phyloP scores from a whole-genome alignment of 2,888 invertebrate species.

The Pseudococcus viburni region DNA sequence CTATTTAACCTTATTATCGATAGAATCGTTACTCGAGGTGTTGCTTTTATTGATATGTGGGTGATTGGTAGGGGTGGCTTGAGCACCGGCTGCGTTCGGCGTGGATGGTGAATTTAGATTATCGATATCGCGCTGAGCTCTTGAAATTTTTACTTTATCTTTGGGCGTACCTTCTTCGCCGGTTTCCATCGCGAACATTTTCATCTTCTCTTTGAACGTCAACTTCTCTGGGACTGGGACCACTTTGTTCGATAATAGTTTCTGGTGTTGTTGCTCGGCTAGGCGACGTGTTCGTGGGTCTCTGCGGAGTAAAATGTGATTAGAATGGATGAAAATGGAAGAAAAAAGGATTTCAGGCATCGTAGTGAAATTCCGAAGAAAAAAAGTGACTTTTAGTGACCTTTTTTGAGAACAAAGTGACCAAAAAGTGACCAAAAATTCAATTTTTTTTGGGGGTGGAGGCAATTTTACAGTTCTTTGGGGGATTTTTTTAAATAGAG shows the following conservation, averaged over 20 bases:
- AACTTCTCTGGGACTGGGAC: slow-evolving; percentile 81
- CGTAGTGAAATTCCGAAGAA: too few species aligned
- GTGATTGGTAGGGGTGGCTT: slow-evolving; percentile 24
- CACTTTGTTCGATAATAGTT: slow-evolving; percentile 75
- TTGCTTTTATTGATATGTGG: background rate
- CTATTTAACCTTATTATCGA: slow-evolving; percentile 48
- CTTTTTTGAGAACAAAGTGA: too few species aligned
- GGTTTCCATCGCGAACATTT: slow-evolving; percentile 98
- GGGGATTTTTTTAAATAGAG: too few species aligned
- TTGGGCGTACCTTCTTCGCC: slow-evolving; percentile 93
- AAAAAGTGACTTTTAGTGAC: too few species aligned
- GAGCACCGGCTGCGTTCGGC: slow-evolving; percentile 67
- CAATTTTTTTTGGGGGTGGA: too few species aligned
- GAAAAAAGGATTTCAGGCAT: too few species aligned
- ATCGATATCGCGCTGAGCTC: slow-evolving; percentile 95
- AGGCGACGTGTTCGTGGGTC: slow-evolving; percentile 92
- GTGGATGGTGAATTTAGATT: slow-evolving; percentile 74
- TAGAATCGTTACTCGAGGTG: slow-evolving; percentile 5
- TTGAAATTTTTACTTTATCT: slow-evolving; percentile 95
- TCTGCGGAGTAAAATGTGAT: slow-evolving; percentile 72
- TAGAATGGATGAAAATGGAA: background rate
- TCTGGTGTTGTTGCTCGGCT: slow-evolving; percentile 81
- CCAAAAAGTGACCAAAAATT: too few species aligned
- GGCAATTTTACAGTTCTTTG: too few species aligned
- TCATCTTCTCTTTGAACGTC: slow-evolving; percentile 99